Evolutionary conservation across 1,140 invertebrate species (phyloP), one percentile per base, ranked within the genome.

Genomic region (Drosophila lowei): DNA sequence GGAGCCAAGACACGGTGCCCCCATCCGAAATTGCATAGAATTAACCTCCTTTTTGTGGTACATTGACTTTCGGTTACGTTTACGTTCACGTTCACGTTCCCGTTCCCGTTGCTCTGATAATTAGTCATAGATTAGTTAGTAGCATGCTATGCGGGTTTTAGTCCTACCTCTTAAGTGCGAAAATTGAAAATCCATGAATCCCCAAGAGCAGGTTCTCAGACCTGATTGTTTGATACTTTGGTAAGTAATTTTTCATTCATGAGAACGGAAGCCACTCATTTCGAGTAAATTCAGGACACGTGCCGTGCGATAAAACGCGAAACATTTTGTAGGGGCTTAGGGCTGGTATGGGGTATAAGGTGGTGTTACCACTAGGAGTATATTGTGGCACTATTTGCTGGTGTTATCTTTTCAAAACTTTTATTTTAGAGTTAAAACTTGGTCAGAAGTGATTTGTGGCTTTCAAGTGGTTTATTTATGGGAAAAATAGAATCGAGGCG

Each of bases 241-340:
- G 49, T 60, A 66, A 62, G 59, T 81, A 68, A 81, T 77, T 81
- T 72, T 84, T 84, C 66, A 72, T 79, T 79, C 80, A 65, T 63
- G 23, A 47, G 53, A 79, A 68, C 68, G 80, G 76, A 85, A 79
- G 49, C 73, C 65, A 48, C 57, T 50, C 67, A 57, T 77, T 85
- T 79, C 49, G 63, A 43, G 63, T 65, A 79, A 84, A 79, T 79
- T 68, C 42, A 60, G 42, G 53, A 76, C 80, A 79, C 72, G 80
- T 79, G 80, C 76, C 62, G 47, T 57, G 54, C 60, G 57, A 56
- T 57, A 70, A 85, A 75, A 58, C 28, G 23, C 25, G 16, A 68
- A 56, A 67, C 44, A 73, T 64, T 63, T 72, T 52, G 67, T 34
- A 56, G 30, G 34, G 30, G 47, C 62, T 53, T 43, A 41, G 42